A percentile compares a stretch with the other conserved stretches of the same genome.
These are phyloP conservation scores for Chromis chromis DNA, from an alignment of 2,797 vertebrate genomes.

Conservation along the genomic window DNA sequence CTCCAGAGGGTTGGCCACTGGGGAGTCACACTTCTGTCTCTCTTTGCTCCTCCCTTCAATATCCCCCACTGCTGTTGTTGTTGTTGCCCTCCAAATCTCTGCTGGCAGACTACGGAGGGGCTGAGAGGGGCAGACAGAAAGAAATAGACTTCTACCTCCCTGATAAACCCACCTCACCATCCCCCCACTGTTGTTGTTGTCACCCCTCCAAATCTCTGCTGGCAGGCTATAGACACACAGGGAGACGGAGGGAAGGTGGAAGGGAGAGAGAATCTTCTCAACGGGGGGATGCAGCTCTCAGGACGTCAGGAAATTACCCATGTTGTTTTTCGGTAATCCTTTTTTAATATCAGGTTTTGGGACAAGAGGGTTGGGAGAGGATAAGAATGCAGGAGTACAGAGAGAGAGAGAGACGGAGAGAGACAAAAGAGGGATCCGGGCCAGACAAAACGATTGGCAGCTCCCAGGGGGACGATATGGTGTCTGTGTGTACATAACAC, in stretches of 20 bases:
- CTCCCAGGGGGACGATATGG: constrained; percentile 58
- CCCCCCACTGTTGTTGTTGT: constrained; percentile 49
- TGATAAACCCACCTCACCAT: constrained; percentile 36
- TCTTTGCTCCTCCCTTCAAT: constrained; percentile 27
- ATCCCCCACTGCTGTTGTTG: constrained; percentile 58
- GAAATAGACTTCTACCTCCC: constrained; percentile 46
- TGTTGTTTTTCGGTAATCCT: constrained; percentile 80
- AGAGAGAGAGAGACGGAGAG: constrained; percentile 21
- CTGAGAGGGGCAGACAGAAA: constrained; percentile 47
- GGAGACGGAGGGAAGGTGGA: constrained; percentile 23
- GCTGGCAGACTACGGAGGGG: constrained; percentile 43
- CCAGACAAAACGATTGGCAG: constrained; percentile 68
- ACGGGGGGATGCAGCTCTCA: constrained; percentile 58
- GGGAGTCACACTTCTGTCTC: constrained; percentile 61
- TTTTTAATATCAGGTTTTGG: constrained; percentile 83
- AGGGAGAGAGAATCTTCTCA: constrained; percentile 49
- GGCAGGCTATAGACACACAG: constrained; percentile 9
- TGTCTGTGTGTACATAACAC: constrained; percentile 72
- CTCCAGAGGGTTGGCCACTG: constrained; percentile 45
- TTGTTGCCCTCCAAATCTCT: constrained; percentile 66
- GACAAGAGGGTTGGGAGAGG: constrained; percentile 36
- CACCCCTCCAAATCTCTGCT: constrained; percentile 56
- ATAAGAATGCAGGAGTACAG: constrained; percentile 31
- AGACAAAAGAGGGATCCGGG: constrained; percentile 70
- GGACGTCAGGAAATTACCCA: constrained; percentile 76